Evolutionary conservation across 2,797 vertebrate genomes (phyloP), one percentile per base, ranked within the genome.

Genomic region (Gymnoscopelus braueri): DNA sequence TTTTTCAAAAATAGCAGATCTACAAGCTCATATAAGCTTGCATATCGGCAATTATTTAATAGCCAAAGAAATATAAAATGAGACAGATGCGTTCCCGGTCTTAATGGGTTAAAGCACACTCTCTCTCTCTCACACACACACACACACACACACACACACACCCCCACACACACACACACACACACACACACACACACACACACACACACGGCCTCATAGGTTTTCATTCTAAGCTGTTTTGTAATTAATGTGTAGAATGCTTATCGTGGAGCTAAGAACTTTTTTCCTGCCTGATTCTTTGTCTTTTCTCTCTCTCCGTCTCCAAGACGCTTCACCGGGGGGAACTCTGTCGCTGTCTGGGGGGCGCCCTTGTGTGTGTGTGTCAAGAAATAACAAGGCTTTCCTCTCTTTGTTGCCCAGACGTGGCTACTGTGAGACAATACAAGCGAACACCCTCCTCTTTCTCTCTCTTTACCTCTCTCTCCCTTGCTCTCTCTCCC

Each of bases 371-470:
- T 53, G 29, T 47, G 47, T 61, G 19, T 64, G 32, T 55, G 19
- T 49, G 0, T 72, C 73, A 83, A 88, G 71, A 66, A 87, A 90
- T 77, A 75, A 75, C 71, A 19, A 71, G 80, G 77, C 56, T 86
- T 88, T 87, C 83, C 81, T 86, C 75, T 87, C 84, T 90, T 88
- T 89, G 82, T 88, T 89, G 75, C 69, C 59, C 78, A 89, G 85
- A 76, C 78, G 85, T 83, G 75, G 75, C 86, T 84, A 68, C 75
- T 69, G 52, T 60, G 50, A 80, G 74, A 87, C 83, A 81, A 82
- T 73, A 76, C 71, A 71, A 52, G 50, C 39, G 9, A 44, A 63
- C 15, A 24, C 44, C n/a, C 59, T 48, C 5, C 44, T 26, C 50
- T 24, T 6, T 9, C 26, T 26, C 12, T 2, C 47, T 63, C 68